Percentiles rank a stretch among this genome's conserved stretches.
These are phyloP conservation scores for Clanis bilineata DNA, from an alignment of 2,888 invertebrate genomes.

Conservation along the genomic window DNA sequence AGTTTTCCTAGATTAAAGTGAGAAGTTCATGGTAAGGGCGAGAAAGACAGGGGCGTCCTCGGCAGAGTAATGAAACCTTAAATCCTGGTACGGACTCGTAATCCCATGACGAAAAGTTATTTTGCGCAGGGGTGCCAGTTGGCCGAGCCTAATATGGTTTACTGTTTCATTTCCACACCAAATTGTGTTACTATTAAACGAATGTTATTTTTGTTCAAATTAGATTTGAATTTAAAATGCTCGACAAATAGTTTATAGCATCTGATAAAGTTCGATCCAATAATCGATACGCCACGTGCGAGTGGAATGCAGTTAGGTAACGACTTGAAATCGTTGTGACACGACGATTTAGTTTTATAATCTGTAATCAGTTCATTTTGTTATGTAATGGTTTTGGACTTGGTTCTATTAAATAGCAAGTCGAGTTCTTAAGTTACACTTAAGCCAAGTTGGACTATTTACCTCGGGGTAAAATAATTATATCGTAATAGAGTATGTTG, in stretches of 20 bases:
- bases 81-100: slow-evolving; percentile 80
- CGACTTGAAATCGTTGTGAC: not conserved
- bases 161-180: slow-evolving; percentile 73
- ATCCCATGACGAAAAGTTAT: slow-evolving; percentile 77
- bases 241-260: not conserved
- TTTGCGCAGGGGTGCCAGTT: slow-evolving; percentile 71
- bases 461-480: too few species aligned
- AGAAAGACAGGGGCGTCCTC: slow-evolving; percentile 39
- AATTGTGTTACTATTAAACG: slow-evolving; percentile 73
- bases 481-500: too few species aligned
- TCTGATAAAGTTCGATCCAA: not conserved
- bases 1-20: not conserved
- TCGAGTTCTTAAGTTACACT: not conserved
- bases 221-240: slow-evolving; percentile 28
- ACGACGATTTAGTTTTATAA: not conserved
- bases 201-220: slow-evolving; percentile 63
- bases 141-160: slow-evolving; percentile 79
- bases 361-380: not conserved
- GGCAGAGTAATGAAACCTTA: slow-evolving; percentile 80
- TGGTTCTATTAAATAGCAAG: not conserved
- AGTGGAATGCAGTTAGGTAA: not conserved
- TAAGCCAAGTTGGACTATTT: not conserved
- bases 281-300: not conserved
- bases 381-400: not conserved
- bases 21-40: slow-evolving; percentile 25